Evolutionary conservation across 2,113 vertebrate genomes (phyloP), one percentile per base, ranked within the genome.

Genomic region (Dasyornis broadbenti): DNA sequence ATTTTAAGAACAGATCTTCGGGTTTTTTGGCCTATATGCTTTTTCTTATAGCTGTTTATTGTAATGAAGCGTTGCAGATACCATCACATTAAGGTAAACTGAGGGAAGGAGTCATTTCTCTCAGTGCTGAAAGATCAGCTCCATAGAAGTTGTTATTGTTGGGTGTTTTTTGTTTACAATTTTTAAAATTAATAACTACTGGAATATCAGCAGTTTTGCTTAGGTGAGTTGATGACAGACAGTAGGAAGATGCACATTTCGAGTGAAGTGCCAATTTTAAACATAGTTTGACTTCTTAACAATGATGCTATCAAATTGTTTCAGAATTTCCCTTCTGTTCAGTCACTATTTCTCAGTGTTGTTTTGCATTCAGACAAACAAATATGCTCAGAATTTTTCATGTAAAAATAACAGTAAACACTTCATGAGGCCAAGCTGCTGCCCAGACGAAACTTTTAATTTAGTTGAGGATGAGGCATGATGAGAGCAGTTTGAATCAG

Each of bases 351-450:
- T 78, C 28, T 75, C 50, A 80, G 13, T 12, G 3, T 72, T 53
- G 11, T 45, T 90, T 82, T 75, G 27, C 79, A 54, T 71, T 54
- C 35, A 72, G 26, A n/a, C 11, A 75, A 78, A 77, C 3, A 90
- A 59, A 39, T 26, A 4, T 39, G 23, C n/a, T 61, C 26, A 68
- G 54, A 52, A 8, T 23, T 40, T 37, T 77, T 86, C 4, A 15
- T 2, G 2, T n/a, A 19, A 64, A 77, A 86, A 4, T 15, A 6
- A 11, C 15, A 27, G 16, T 6, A 52, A 68, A 35, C 0, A 0
- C 15, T 61, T 81, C 3, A 24, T 42, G 28, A 26, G 26, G 45
- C 44, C 8, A 63, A 59, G 13, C 15, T 78, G 5, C 28, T 68
- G 11, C 31, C 21, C 5, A 18, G 10, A 59, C 26, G 42, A 82